A percentile compares a stretch with the other conserved stretches of the same genome.
Conservation (phyloP, 2,888 invertebrate genomes). For the Nomada lathburiana region DNA sequence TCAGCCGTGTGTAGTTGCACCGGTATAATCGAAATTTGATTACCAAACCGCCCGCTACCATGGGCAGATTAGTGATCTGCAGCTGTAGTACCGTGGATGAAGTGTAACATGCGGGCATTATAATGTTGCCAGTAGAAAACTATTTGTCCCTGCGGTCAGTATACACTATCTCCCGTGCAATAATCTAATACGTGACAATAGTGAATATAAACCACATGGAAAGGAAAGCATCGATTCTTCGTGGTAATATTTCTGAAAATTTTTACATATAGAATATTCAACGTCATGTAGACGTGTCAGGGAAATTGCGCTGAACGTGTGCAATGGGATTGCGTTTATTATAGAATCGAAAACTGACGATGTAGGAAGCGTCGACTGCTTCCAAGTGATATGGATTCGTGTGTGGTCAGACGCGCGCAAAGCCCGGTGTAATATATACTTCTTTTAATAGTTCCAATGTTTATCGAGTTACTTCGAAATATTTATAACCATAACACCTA, state of each 20-base stretch:
- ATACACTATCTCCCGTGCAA: no score
- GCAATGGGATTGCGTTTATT: no score
- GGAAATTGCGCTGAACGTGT: no score
- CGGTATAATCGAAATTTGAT: constrained; percentile 46
- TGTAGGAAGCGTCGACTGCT: not conserved
- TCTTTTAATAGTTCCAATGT: not conserved
- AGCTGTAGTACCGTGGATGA: not conserved
- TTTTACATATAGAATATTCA: no score
- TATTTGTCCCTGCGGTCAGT: not conserved
- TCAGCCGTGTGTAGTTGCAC: not conserved
- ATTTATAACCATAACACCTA: no score
- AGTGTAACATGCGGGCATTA: not conserved
- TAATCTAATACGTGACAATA: no score
- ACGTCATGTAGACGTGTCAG: no score
- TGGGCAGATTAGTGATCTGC: constrained; percentile 20
- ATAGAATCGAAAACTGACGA: no score
- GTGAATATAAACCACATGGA: no score
- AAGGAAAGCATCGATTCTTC: no score
- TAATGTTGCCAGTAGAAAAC: not conserved
- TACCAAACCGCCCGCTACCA: constrained; percentile 7
- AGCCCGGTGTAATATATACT: not conserved
- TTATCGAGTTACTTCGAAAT: no score
- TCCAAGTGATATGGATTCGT: constrained; percentile 19
- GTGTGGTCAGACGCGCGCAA: constrained; percentile 3
- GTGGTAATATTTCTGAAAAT: no score